Conservation (phyloP, 2,797 vertebrate genomes). For the Eospalax fontanierii region DNA sequence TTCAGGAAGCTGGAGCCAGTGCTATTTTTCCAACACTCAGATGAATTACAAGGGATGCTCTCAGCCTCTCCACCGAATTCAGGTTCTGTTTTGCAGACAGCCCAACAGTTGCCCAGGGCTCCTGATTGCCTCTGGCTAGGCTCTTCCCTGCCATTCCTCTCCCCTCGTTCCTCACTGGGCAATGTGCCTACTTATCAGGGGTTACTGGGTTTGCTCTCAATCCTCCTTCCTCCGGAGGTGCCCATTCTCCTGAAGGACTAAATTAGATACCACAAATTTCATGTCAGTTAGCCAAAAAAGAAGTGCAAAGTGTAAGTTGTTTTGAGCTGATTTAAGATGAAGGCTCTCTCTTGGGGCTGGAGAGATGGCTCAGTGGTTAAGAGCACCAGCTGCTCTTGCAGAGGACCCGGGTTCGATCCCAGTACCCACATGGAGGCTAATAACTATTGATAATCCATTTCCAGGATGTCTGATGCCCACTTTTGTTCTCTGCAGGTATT, state of each 20-base stretch:
- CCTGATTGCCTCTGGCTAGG: too few species aligned
- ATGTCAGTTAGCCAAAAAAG: background rate
- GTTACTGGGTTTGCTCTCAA: background rate
- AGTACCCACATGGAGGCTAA: too few species aligned
- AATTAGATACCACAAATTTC: background rate
- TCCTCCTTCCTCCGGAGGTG: background rate
- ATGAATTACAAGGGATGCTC: background rate
- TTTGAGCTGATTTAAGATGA: background rate
- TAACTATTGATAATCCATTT: too few species aligned
- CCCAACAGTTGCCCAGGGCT: accelerated
- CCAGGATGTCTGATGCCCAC: too few species aligned
- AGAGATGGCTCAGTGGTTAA: too few species aligned
- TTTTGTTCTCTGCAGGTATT: too few species aligned
- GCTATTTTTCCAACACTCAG: too few species aligned
- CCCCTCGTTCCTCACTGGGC: background rate
- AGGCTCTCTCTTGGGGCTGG: background rate
- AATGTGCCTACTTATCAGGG: background rate
- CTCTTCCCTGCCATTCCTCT: background rate
- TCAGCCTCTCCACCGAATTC: background rate
- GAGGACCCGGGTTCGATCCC: too few species aligned
- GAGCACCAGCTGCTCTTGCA: too few species aligned
- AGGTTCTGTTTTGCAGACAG: background rate
- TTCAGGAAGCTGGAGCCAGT: background rate
- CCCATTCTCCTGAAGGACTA: background rate
- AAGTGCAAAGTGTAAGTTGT: background rate